phyloP scores from a whole-genome alignment of 53 echinoderm and acorn worm genomes.

The Echinarachnius parma region DNA sequence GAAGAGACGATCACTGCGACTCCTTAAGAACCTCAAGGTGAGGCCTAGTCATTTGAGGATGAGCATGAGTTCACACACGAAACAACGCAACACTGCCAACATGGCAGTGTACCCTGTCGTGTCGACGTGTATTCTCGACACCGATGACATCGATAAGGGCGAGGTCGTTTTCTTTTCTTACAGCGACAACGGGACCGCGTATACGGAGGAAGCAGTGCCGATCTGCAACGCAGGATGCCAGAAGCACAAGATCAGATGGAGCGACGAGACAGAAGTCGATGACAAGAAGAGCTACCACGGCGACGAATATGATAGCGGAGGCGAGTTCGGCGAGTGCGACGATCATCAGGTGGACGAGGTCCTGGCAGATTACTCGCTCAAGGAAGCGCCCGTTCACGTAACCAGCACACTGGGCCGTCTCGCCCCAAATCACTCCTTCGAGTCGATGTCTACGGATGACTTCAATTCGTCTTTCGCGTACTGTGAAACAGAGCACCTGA shows the following conservation, averaged over 20 bases:
- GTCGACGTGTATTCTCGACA: constrained; percentile 22
- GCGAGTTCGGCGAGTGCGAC: constrained; percentile 32
- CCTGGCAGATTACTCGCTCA: constrained; percentile 17
- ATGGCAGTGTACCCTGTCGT: background rate
- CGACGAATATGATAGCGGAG: constrained; percentile 36
- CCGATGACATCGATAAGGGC: constrained; percentile 30
- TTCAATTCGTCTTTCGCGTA: constrained; percentile 32
- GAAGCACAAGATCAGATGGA: constrained; percentile 17
- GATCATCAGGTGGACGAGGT: constrained; percentile 36
- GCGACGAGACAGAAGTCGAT: background rate
- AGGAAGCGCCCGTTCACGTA: constrained; percentile 13
- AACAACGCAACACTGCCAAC: background rate
- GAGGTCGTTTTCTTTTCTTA: constrained; percentile 38
- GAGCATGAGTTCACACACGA: constrained; percentile 3
- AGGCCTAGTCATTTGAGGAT: constrained; percentile 1
- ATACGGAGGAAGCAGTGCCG: constrained; percentile 19
- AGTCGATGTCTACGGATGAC: constrained; percentile 23
- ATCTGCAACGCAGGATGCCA: constrained; percentile 32
- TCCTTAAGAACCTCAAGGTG: constrained; percentile 11
- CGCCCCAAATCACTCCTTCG: constrained; percentile 19
- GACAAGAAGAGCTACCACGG: background rate
- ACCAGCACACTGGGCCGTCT: background rate
- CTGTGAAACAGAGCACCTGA: constrained; percentile 21
- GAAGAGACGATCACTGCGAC: constrained; percentile 21
- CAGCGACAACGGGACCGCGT: constrained; percentile 19